phyloP scores from a whole-genome alignment of 2,888 invertebrate species.

The Oligia latruncula region DNA sequence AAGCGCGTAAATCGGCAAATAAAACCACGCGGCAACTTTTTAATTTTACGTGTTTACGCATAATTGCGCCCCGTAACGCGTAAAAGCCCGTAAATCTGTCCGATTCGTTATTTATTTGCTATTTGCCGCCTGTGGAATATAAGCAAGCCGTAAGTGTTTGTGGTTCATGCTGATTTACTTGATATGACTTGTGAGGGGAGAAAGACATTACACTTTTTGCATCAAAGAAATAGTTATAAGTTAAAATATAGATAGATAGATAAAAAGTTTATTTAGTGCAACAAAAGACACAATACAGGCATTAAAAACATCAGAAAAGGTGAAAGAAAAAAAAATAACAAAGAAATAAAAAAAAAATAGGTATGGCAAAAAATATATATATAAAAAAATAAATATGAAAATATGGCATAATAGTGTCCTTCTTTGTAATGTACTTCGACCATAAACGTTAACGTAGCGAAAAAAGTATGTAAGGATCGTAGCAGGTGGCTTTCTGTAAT shows the following conservation, averaged over 20 bases:
- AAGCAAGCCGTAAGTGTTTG: slow-evolving; percentile 67
- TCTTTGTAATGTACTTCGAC: not conserved
- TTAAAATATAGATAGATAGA: too few species aligned
- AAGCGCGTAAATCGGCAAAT: slow-evolving; percentile 52
- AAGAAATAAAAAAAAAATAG: too few species aligned
- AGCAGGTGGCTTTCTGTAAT: not conserved
- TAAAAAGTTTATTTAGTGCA: too few species aligned
- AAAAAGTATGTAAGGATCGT: not conserved
- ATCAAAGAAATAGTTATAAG: not conserved
- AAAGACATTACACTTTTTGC: not conserved
- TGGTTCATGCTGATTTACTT: slow-evolving; percentile 49
- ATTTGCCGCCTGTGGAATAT: slow-evolving; percentile 68
- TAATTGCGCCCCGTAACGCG: slow-evolving; percentile 74
- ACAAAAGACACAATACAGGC: too few species aligned
- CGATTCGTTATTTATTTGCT: slow-evolving; percentile 76
- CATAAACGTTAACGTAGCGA: not conserved
- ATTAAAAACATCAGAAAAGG: too few species aligned
- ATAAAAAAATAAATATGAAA: too few species aligned
- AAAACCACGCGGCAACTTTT: slow-evolving; percentile 70
- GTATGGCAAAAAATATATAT: too few species aligned
- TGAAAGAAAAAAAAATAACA: too few species aligned
- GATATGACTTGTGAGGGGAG: slow-evolving; percentile 30
- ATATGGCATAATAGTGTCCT: not conserved
- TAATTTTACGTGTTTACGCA: slow-evolving; percentile 79
- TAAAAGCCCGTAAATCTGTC: slow-evolving; percentile 76